A percentile compares a stretch with the other conserved stretches of the same genome.
phyloP scores from a whole-genome alignment of 2,888 invertebrate species.

The Pinctada fucata region DNA sequence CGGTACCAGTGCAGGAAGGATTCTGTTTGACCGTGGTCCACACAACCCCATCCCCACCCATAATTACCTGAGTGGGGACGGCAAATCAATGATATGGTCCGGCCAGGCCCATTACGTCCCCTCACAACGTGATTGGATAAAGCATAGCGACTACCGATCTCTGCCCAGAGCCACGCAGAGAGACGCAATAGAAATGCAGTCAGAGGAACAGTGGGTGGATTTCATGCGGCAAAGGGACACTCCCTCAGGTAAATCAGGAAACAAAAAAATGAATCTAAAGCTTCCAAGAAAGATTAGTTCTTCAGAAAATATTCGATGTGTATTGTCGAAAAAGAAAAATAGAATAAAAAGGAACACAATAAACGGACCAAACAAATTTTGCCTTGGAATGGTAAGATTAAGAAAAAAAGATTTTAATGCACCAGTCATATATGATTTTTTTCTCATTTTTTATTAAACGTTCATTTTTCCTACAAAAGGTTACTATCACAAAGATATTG shows the following conservation, averaged over 20 bases:
- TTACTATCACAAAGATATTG: slow-evolving; percentile 62
- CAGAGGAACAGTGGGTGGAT: slow-evolving; percentile 68
- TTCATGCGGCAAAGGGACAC: slow-evolving; percentile 68
- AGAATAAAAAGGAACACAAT: no score
- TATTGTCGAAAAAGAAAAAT: no score
- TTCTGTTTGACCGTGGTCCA: slow-evolving; percentile 45
- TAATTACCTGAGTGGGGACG: slow-evolving; percentile 68
- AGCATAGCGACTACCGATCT: slow-evolving; percentile 64
- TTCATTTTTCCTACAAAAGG: slow-evolving; percentile 41
- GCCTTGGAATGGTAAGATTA: no score
- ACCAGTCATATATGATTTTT: no score
- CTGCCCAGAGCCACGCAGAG: slow-evolving; percentile 63
- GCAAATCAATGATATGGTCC: slow-evolving; percentile 64
- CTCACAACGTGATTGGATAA: slow-evolving; percentile 68
- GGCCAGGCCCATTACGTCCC: slow-evolving; percentile 70
- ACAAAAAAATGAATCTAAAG: neutral
- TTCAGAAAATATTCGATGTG: no score
- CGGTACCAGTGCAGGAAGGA: slow-evolving; percentile 35
- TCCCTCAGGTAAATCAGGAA: slow-evolving; percentile 58
- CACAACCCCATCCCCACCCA: slow-evolving; percentile 62
- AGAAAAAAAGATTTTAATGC: no score
- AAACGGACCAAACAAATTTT: no score
- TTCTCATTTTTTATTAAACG: no score
- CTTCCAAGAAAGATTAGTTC: no score
- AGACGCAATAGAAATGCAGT: slow-evolving; percentile 70